phyloP scores from a whole-genome alignment of 2,888 invertebrate genomes.

The Gymnosoma rotundatum region DNA sequence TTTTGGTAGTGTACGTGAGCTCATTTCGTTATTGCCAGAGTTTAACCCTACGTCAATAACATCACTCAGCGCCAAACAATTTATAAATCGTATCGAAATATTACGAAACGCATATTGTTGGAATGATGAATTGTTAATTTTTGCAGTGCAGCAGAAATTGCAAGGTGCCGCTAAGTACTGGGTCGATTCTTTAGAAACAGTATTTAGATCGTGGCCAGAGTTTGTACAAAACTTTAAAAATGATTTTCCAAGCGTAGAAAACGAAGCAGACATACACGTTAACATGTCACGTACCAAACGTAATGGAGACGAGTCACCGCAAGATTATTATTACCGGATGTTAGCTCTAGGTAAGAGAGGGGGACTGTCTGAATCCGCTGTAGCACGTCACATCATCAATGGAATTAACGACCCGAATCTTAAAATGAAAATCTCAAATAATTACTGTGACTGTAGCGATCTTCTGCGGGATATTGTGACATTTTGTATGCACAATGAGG shows the following conservation, averaged over 20 bases:
- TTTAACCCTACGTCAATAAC: background rate
- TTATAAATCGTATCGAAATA: slow-evolving; percentile 3
- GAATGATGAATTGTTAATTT: slow-evolving; percentile 42
- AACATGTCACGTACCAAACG: slow-evolving; percentile 26
- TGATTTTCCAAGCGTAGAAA: no score
- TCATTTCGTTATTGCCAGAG: slow-evolving; percentile 5
- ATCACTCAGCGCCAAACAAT: background rate
- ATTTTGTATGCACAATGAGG: slow-evolving; percentile 6
- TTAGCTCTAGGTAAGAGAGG: slow-evolving; percentile 15
- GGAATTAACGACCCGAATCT: background rate
- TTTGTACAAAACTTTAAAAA: background rate
- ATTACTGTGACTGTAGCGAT: background rate
- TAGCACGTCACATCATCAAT: background rate
- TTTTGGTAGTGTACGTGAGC: background rate
- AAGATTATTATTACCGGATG: slow-evolving; percentile 51
- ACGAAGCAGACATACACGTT: slow-evolving; percentile 4
- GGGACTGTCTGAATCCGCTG: slow-evolving; percentile 1
- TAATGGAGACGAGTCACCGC: slow-evolving; percentile 23
- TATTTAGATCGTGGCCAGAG: slow-evolving; percentile 12
- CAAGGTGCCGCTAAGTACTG: slow-evolving; percentile 51
- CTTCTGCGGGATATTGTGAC: background rate
- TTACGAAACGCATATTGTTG: slow-evolving; percentile 2
- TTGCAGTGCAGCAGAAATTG: slow-evolving; percentile 46
- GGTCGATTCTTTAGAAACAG: slow-evolving; percentile 49
- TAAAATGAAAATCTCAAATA: background rate